Percentiles rank a stretch among this genome's conserved stretches.
phyloP scores from a whole-genome alignment of 2,888 invertebrate species.

The Lapara coniferarum region DNA sequence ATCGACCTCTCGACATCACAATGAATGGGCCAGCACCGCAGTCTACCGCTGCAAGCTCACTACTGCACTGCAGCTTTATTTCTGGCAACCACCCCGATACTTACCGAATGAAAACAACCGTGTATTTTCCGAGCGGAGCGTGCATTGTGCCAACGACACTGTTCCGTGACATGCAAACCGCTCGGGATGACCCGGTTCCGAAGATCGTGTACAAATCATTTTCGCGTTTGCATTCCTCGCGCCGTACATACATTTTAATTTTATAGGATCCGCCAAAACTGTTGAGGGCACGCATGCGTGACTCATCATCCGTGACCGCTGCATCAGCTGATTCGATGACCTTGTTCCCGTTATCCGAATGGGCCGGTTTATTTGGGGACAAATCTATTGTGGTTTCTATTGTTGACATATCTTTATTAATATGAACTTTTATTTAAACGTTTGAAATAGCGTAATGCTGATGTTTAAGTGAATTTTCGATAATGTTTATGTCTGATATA shows the following conservation, averaged over 20 bases:
- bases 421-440: not conserved
- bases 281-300: slow-evolving; percentile 33
- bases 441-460: not conserved
- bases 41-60: slow-evolving; percentile 73
- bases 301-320: slow-evolving; percentile 23
- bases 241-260: slow-evolving; percentile 27
- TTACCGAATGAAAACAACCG: slow-evolving; percentile 47
- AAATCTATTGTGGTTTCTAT: slow-evolving; percentile 11
- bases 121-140: slow-evolving; percentile 44
- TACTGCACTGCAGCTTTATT: slow-evolving; percentile 83
- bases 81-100: slow-evolving; percentile 74
- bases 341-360: slow-evolving; percentile 28
- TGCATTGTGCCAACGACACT: slow-evolving; percentile 48
- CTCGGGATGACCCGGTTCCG: slow-evolving; percentile 55
- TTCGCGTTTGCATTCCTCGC: slow-evolving; percentile 32
- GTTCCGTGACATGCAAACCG: slow-evolving; percentile 49
- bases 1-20: slow-evolving; percentile 70
- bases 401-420: not conserved
- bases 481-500: not conserved
- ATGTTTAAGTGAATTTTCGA: not conserved
- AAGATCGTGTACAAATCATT: slow-evolving; percentile 36
- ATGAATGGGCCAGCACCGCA: slow-evolving; percentile 73
- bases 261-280: slow-evolving; percentile 29
- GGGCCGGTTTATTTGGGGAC: slow-evolving; percentile 21
- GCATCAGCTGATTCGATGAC: slow-evolving; percentile 32